These are phyloP conservation scores for Hydropsyche tenuis DNA, from an alignment of 1,140 invertebrate genomes.

Conservation along the genomic window DNA sequence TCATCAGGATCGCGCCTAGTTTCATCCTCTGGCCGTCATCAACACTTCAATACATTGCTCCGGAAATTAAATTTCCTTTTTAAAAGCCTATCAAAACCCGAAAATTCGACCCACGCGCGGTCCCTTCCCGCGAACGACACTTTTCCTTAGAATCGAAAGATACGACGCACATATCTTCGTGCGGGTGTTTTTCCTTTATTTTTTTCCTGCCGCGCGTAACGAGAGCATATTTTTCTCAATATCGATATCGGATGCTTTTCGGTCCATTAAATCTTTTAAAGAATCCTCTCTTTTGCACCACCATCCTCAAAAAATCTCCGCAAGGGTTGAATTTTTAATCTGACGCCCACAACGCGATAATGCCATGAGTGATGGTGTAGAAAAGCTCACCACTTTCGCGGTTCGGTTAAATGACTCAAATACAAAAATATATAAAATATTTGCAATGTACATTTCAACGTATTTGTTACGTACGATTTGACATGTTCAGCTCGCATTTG, in stretches of 20 bases:
- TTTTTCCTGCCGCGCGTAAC: constrained; percentile 10
- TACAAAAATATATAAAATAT: too few relatives aligned
- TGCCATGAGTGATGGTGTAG: constrained; percentile 7
- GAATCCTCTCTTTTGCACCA: background rate
- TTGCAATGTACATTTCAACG: too few relatives aligned
- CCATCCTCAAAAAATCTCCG: background rate
- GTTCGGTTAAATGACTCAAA: constrained; percentile 4
- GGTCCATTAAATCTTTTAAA: constrained; percentile 25
- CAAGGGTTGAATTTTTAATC: constrained; percentile 29
- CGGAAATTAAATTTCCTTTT: constrained; percentile 29
- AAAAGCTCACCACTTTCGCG: background rate
- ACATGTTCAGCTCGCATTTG: background rate
- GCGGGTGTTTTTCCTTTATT: background rate
- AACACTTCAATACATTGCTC: constrained; percentile 17
- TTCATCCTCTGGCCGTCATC: background rate
- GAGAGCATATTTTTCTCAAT: constrained; percentile 27
- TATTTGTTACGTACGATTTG: too few relatives aligned
- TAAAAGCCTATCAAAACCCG: constrained; percentile 18
- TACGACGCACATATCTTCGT: background rate
- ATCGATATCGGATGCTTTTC: constrained; percentile 27
- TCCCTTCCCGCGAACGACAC: background rate
- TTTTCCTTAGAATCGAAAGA: background rate
- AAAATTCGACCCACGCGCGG: constrained; percentile 10
- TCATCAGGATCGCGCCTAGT: background rate
- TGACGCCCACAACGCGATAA: constrained; percentile 20